A percentile compares a stretch with the other conserved stretches of the same genome.
phyloP scores from a whole-genome alignment of 2,797 vertebrate species.

The Coilia nasus region DNA sequence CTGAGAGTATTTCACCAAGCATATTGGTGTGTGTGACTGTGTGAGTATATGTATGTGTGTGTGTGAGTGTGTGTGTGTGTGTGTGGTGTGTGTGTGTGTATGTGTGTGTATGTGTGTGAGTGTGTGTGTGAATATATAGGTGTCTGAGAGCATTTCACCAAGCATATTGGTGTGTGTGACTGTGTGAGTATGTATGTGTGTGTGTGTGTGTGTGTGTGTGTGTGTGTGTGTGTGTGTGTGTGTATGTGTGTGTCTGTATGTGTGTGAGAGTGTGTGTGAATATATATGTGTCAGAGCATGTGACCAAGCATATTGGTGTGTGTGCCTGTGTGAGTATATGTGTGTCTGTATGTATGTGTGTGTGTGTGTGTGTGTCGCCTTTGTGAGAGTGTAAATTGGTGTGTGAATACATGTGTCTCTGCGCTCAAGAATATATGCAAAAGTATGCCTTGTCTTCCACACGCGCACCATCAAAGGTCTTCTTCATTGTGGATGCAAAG shows the following conservation, averaged over 20 bases:
- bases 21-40: too few species aligned
- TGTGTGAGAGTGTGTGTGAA: not conserved
- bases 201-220: not conserved
- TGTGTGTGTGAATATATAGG: too few species aligned
- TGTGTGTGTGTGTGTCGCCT: not conserved
- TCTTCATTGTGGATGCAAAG: not conserved
- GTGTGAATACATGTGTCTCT: not conserved
- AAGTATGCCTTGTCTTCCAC: not conserved
- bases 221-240: not conserved
- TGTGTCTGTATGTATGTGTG: not conserved
- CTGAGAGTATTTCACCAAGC: too few species aligned
- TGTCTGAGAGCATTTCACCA: not conserved
- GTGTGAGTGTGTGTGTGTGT: too few species aligned
- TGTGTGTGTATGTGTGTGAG: not conserved
- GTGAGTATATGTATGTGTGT: too few species aligned
- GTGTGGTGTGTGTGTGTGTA: too few species aligned
- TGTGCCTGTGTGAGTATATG: not conserved
- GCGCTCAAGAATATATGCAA: not conserved
- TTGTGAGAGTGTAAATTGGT: not conserved
- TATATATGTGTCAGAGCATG: not conserved
- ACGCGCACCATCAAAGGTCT: slow-evolving; percentile 2
- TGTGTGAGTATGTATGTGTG: too few species aligned
- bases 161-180: not conserved
- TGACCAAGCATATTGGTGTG: too few species aligned
- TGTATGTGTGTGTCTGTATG: not conserved